Conservation (phyloP, 2,113 vertebrate species). For the Probosciger aterrimus region DNA sequence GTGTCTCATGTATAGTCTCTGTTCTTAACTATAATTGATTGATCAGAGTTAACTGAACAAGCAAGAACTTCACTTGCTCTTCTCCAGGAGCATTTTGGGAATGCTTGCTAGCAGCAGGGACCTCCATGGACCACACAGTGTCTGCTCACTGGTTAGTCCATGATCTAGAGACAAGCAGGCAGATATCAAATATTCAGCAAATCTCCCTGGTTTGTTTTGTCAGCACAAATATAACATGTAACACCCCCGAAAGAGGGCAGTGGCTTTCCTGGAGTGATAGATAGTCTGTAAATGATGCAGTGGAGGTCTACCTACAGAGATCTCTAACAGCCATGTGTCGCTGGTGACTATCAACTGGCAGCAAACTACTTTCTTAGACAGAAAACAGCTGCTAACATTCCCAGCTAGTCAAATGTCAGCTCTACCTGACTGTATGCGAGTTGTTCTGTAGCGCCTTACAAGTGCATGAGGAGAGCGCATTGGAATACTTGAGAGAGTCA, state of each 20-base stretch:
- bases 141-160: not conserved
- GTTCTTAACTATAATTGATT: not conserved
- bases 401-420: no score
- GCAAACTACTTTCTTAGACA: not conserved
- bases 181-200: not conserved
- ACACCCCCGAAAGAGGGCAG: not conserved
- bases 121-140: rapidly evolving
- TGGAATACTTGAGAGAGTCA: not conserved
- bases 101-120: not conserved
- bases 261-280: not conserved
- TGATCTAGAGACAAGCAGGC: not conserved
- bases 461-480: not conserved
- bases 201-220: not conserved
- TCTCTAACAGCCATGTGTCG: rapidly evolving
- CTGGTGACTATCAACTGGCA: not conserved
- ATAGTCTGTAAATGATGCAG: not conserved
- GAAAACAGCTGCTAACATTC: not conserved
- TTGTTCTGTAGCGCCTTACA: rapidly evolving
- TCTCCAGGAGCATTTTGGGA: not conserved
- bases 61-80: not conserved
- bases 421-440: rapidly evolving
- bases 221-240: not conserved
- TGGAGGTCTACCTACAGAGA: not conserved
- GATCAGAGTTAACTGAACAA: not conserved
- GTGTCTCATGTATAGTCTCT: not conserved